These are phyloP conservation scores for Gracilinanus agilis DNA, from an alignment of 2,113 vertebrate genomes.

Conservation along the genomic window DNA sequence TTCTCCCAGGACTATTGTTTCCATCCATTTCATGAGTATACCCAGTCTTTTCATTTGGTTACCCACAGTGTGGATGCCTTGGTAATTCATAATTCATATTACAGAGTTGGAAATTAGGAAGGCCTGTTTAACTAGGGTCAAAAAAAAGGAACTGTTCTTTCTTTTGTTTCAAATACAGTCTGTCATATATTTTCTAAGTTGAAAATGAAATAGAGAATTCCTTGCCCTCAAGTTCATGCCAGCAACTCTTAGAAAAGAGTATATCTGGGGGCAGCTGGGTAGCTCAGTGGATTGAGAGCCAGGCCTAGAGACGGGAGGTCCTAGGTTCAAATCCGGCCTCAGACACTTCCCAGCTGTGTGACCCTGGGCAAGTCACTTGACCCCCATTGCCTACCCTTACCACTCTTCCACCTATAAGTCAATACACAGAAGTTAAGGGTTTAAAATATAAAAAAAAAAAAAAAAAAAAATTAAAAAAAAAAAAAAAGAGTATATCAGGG, in stretches of 20 bases:
- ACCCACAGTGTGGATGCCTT: neutral
- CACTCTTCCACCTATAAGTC: too few relatives aligned
- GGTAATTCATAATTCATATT: conserved; percentile 23
- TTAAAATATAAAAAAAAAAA: too few relatives aligned
- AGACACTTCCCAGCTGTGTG: too few relatives aligned
- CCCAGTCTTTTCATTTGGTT: conserved; percentile 21
- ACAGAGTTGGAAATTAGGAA: conserved; percentile 20
- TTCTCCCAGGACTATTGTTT: conserved; percentile 6
- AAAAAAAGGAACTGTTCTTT: conserved; percentile 26
- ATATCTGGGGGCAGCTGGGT: too few relatives aligned
- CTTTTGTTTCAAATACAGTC: conserved; percentile 33
- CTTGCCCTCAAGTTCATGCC: conserved; percentile 19
- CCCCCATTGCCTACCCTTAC: too few relatives aligned
- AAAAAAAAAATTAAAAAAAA: too few relatives aligned
- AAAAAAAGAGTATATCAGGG: too few relatives aligned
- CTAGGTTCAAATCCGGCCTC: too few relatives aligned
- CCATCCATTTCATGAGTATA: neutral
- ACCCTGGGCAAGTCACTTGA: too few relatives aligned
- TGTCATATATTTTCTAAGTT: conserved; percentile 23
- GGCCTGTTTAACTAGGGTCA: conserved; percentile 40
- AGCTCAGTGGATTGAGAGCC: too few relatives aligned
- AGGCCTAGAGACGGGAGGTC: too few relatives aligned
- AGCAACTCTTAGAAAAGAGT: conserved; percentile 12
- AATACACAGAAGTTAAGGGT: too few relatives aligned
- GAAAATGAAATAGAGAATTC: conserved; percentile 27